phyloP scores from a whole-genome alignment of 2,888 invertebrate genomes.

The Leptinotarsa juncta region DNA sequence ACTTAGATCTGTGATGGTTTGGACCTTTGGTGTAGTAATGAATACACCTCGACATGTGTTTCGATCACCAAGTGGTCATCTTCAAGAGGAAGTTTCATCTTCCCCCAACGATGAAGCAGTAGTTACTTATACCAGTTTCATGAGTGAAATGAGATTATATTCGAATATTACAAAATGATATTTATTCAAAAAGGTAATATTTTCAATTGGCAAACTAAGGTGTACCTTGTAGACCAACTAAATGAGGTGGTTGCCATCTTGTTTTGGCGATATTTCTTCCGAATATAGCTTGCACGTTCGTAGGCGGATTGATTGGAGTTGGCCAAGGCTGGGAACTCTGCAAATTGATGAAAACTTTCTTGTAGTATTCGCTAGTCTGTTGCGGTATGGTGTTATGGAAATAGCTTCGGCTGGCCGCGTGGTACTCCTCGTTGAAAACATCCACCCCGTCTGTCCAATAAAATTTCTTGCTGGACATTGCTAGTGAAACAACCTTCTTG shows the following conservation, averaged over 20 bases:
- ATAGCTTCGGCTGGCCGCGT: conserved; percentile 71
- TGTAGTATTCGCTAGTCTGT: conserved; percentile 60
- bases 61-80: too few relatives aligned
- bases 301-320: conserved; percentile 82
- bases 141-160: not conserved
- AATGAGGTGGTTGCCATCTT: conserved; percentile 84
- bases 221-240: conserved; percentile 78
- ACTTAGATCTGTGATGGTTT: too few relatives aligned
- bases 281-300: conserved; percentile 83
- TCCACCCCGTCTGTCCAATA: conserved; percentile 88
- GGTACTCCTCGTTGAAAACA: conserved; percentile 84
- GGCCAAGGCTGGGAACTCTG: conserved; percentile 83
- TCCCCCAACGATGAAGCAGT: too few relatives aligned
- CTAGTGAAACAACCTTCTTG: conserved; percentile 79
- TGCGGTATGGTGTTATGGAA: conserved; percentile 82
- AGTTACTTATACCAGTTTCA: too few relatives aligned
- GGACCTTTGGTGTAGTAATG: too few relatives aligned
- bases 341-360: conserved; percentile 69
- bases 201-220: not conserved
- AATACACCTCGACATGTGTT: too few relatives aligned
- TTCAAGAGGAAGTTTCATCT: too few relatives aligned
- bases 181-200: not conserved
- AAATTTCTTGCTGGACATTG: conserved; percentile 81
- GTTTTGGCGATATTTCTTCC: conserved; percentile 81
- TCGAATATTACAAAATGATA: not conserved